Base-by-base conservation (phyloP, 2,797 vertebrate genomes). In the Prionace glauca region DNA sequence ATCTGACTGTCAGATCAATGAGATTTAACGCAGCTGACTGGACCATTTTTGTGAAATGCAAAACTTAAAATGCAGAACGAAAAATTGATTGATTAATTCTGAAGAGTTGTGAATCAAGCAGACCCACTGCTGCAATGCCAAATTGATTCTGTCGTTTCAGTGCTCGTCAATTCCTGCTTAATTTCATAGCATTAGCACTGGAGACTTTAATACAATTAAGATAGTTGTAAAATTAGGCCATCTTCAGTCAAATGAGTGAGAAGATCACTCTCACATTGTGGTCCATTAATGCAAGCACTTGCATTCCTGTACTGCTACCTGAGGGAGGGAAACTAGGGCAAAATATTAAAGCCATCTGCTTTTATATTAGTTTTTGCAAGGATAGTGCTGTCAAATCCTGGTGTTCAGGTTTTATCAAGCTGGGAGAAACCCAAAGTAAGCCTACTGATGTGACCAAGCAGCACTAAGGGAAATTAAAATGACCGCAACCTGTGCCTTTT, bases 41-140 rank as follows among this genome's bases (percentile, higher is more conserved):
- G 3, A 41, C 65, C 9, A 92, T 92, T 41, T 79, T 69, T n/a
- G 60, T 65, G 88, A 91, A 29, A 91, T 91, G 32, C 60, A 92
- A 69, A 92, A 69, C 62, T 69, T 69, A 92, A 92, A 92, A 92
- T 92, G n/a, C n/a, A 69, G 90, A 67, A 92, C 24, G 65, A 92
- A 92, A 69, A 92, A 69, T 92, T 92, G 90, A 92, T 92, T 92
- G 90, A 92, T 92, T 92, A 92, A 92, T 92, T 92, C 50, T 92
- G 65, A 92, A 92, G 90, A 92, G 65, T 91, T 91, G 62, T 91
- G 88, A 91, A 91, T 91, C 88, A 91, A 91, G 32, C 32, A 91
- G 16, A n/a, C 20, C 32, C 88, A 62, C 62, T 67, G 16, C 67
- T 12, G 24, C 62, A 69, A 9, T 32, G 36, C 62, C 88, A 69